Evolutionary conservation across 2,797 vertebrate species (phyloP).

Genomic region (Arctocebus calabarensis): DNA sequence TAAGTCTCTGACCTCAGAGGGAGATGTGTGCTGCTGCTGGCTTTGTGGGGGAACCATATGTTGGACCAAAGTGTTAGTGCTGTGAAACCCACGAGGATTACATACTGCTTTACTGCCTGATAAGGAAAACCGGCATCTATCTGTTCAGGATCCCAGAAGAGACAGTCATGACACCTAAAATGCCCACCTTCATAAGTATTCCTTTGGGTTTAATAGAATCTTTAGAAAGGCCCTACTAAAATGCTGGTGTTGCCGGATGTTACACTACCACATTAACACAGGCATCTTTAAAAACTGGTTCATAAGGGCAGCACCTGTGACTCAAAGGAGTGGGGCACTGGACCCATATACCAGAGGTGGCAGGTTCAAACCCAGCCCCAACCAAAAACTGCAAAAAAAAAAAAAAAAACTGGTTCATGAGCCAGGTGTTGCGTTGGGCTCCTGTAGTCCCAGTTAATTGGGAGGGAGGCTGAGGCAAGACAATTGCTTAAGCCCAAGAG

Average conservation of each 20-base stretch:
- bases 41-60: not conserved
- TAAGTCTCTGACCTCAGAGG: conserved; percentile 49
- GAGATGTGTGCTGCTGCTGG: conserved; percentile 18
- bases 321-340: no score
- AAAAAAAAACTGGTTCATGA: not conserved
- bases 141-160: conserved; percentile 13
- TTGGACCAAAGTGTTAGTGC: not conserved
- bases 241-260: not conserved
- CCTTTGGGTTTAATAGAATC: not conserved
- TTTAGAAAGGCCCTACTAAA: conserved; percentile 53
- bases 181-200: conserved; percentile 28
- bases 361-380: no score
- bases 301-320: no score
- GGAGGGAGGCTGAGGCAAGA: no score
- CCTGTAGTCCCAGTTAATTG: no score
- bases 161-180: not conserved
- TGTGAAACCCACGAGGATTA: conserved; percentile 53
- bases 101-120: not conserved
- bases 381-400: no score
- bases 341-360: no score
- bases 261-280: not conserved
- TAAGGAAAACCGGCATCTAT: not conserved
- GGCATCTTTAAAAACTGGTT: not conserved
- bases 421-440: no score
- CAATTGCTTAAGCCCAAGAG: no score